phyloP scores from a whole-genome alignment of 2,888 invertebrate species.

The Papilio demoleus region DNA sequence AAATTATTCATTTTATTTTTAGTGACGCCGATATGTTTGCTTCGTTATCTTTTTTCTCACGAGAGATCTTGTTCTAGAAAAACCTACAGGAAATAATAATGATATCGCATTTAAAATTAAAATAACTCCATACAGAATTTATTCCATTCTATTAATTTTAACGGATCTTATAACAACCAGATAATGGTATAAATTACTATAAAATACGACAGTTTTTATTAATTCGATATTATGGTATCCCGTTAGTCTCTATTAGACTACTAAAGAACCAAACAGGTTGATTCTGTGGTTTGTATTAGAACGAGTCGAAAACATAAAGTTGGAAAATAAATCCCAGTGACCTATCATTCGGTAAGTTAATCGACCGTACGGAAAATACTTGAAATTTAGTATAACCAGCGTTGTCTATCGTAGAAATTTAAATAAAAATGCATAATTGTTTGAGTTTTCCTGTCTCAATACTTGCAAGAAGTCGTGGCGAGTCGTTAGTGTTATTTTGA shows the following conservation, averaged over 20 bases:
- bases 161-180: conserved; percentile 1
- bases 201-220: not conserved
- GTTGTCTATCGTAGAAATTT: too few species aligned
- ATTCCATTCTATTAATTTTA: not conserved
- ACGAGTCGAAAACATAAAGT: not conserved
- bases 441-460: too few species aligned
- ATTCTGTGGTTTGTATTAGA: not conserved
- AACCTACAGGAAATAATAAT: not conserved
- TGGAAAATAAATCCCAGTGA: too few species aligned
- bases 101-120: not conserved
- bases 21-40: not conserved
- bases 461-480: not conserved
- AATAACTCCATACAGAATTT: too few species aligned
- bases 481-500: not conserved
- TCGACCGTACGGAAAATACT: too few species aligned
- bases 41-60: not conserved
- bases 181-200: not conserved
- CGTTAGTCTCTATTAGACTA: not conserved
- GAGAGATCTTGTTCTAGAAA: not conserved
- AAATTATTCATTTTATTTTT: not conserved
- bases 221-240: not conserved
- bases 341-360: too few species aligned
- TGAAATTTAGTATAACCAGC: too few species aligned
- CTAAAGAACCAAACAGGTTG: not conserved
- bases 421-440: too few species aligned